phyloP scores from a whole-genome alignment of 2,797 vertebrate genomes.

The Coreius guichenoti region DNA sequence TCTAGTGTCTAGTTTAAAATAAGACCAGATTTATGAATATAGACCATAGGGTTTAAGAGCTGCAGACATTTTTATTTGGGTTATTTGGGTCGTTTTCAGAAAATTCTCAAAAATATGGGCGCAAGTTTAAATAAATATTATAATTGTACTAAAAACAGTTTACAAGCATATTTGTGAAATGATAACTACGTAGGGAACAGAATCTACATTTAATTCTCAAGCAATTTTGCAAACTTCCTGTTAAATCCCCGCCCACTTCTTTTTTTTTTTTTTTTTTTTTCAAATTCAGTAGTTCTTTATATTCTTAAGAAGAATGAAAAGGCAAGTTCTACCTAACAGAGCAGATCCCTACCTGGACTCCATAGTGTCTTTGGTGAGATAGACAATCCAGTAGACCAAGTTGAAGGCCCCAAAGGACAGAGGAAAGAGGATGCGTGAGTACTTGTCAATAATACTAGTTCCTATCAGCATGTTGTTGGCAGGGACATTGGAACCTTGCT shows the following conservation, averaged over 20 bases:
- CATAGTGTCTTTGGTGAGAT: constrained; percentile 98
- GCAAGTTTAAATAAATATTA: not conserved
- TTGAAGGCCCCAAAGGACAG: constrained; percentile 97
- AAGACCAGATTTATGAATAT: no score
- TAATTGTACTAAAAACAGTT: not conserved
- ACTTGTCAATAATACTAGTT: constrained; percentile 96
- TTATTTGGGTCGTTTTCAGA: no score
- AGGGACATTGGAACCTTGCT: constrained; percentile 75
- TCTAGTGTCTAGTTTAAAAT: no score
- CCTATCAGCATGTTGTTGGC: constrained; percentile 78
- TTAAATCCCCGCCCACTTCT: not conserved
- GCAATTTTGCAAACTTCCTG: not conserved
- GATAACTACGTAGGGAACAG: not conserved
- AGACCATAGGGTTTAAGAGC: no score
- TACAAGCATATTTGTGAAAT: not conserved
- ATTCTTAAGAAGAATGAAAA: not conserved
- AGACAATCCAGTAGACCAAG: constrained; percentile 96
- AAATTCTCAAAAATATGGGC: no score
- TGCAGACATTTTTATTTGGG: no score
- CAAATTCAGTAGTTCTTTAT: not conserved
- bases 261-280: no score
- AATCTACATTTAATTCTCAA: not conserved
- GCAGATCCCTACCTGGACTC: constrained; percentile 79
- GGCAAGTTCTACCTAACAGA: not conserved
- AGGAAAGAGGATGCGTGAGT: constrained; percentile 95